Conservation (phyloP, 2,888 invertebrate species). For the Xestobium rufovillosum region DNA sequence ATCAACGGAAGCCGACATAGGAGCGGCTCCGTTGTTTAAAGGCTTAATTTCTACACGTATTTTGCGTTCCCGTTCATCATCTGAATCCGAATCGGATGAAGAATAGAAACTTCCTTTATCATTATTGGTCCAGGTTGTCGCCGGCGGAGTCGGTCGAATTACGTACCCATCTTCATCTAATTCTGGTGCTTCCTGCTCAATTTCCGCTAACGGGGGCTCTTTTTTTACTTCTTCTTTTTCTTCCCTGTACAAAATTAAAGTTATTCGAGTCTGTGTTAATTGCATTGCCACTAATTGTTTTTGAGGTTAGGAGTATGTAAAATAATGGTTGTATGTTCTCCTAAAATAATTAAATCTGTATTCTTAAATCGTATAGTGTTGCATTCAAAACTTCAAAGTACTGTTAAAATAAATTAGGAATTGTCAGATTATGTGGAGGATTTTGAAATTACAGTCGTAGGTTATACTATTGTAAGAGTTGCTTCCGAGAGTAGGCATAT, state of each 20-base stretch:
- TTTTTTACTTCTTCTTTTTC: slow-evolving; percentile 62
- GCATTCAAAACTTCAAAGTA: too few relatives aligned
- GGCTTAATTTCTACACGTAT: slow-evolving; percentile 95
- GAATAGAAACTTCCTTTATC: slow-evolving; percentile 83
- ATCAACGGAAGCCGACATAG: slow-evolving; percentile 93
- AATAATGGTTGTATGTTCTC: too few relatives aligned
- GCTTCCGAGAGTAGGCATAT: too few relatives aligned
- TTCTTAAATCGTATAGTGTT: too few relatives aligned
- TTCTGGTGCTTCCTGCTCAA: slow-evolving; percentile 50
- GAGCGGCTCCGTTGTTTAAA: slow-evolving; percentile 78
- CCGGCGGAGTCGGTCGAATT: slow-evolving; percentile 71
- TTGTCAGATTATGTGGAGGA: too few relatives aligned
- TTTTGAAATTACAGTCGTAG: too few relatives aligned
- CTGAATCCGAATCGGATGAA: slow-evolving; percentile 81
- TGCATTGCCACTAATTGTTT: too few relatives aligned
- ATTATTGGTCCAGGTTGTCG: slow-evolving; percentile 63
- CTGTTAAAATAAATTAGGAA: too few relatives aligned
- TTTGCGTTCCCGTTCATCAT: slow-evolving; percentile 80
- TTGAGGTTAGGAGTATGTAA: too few relatives aligned
- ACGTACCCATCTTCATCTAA: slow-evolving; percentile 93
- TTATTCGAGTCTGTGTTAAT: too few relatives aligned
- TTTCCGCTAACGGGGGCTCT: slow-evolving; percentile 32
- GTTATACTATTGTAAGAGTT: too few relatives aligned
- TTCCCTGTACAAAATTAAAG: slow-evolving; percentile 51
- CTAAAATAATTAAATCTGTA: too few relatives aligned